phyloP scores from a whole-genome alignment of 2,888 invertebrate genomes.

The Apomyelois bistriatella region DNA sequence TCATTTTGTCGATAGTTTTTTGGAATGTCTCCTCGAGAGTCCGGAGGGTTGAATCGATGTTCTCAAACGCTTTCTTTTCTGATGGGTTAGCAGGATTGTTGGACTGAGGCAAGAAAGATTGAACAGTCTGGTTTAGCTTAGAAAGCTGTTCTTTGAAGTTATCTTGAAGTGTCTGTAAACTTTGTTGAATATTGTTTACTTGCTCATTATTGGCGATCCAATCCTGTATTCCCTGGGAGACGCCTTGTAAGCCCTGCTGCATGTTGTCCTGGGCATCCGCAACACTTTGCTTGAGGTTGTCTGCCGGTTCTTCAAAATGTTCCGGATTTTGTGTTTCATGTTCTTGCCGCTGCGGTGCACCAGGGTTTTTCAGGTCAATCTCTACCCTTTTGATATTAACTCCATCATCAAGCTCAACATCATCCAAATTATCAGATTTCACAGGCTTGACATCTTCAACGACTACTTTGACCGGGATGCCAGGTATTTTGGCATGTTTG shows the following conservation, averaged over 20 bases:
- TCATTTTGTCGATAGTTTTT: conserved; percentile 44
- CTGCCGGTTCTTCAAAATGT: conserved; percentile 39
- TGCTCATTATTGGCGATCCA: conserved; percentile 45
- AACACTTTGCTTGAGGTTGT: conserved; percentile 46
- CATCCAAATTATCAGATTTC: conserved; percentile 32
- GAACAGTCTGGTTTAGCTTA: conserved; percentile 51
- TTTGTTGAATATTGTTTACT: conserved; percentile 42
- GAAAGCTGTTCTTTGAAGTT: conserved; percentile 48
- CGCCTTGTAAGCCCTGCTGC: conserved; percentile 42
- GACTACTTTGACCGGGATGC: conserved; percentile 58
- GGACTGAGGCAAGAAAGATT: conserved; percentile 33
- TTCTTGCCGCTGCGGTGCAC: conserved; percentile 61
- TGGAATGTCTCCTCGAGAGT: conserved; percentile 51
- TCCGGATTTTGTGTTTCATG: conserved; percentile 68
- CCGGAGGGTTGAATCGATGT: conserved; percentile 36
- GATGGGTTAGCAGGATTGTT: conserved; percentile 25
- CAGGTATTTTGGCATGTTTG: conserved; percentile 32
- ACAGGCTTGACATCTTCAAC: conserved; percentile 38
- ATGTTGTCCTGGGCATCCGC: conserved; percentile 40
- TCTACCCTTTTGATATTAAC: conserved; percentile 45
- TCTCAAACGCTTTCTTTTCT: conserved; percentile 31
- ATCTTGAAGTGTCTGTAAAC: conserved; percentile 45
- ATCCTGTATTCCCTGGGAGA: conserved; percentile 49
- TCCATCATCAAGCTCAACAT: conserved; percentile 29
- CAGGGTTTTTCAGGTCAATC: conserved; percentile 58